Conservation (phyloP, 2,888 invertebrate species). For the Drosophila demipolita region DNA sequence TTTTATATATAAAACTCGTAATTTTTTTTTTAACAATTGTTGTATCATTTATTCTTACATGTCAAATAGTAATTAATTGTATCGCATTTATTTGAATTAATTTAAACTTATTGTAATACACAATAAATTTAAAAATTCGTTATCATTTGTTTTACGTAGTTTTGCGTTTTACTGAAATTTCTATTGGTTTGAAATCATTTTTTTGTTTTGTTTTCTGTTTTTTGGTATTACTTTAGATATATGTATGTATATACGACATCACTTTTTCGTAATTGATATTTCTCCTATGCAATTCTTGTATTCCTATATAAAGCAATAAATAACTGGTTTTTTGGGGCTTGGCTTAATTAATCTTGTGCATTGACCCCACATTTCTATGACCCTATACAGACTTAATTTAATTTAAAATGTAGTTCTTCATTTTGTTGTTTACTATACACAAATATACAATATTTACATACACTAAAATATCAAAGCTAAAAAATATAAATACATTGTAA, state of each 20-base stretch:
- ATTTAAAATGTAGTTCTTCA: slow-evolving; percentile 72
- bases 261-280: slow-evolving; percentile 82
- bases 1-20: neutral
- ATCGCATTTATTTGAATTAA: slow-evolving; percentile 75
- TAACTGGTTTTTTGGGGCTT: slow-evolving; percentile 64
- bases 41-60: slow-evolving; percentile 79
- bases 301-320: slow-evolving; percentile 83
- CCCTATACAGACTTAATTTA: slow-evolving; percentile 78
- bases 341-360: slow-evolving; percentile 62
- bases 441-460: slow-evolving; percentile 82
- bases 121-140: slow-evolving; percentile 69
- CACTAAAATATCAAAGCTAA: slow-evolving; percentile 58
- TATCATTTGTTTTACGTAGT: slow-evolving; percentile 79
- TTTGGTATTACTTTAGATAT: slow-evolving; percentile 73
- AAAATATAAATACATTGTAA: slow-evolving; percentile 46
- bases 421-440: slow-evolving; percentile 70
- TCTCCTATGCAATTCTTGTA: slow-evolving; percentile 78
- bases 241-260: slow-evolving; percentile 82
- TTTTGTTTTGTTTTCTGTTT: slow-evolving; percentile 12
- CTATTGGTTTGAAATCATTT: slow-evolving; percentile 71
- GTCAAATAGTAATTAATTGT: slow-evolving; percentile 82
- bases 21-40: slow-evolving; percentile 62
- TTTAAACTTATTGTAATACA: slow-evolving; percentile 68
- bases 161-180: slow-evolving; percentile 76
- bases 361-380: slow-evolving; percentile 50